Percentiles rank a stretch among this genome's conserved stretches.
Evolutionary conservation across 2,888 invertebrate genomes (phyloP).

Genomic region (Spialia ferax): DNA sequence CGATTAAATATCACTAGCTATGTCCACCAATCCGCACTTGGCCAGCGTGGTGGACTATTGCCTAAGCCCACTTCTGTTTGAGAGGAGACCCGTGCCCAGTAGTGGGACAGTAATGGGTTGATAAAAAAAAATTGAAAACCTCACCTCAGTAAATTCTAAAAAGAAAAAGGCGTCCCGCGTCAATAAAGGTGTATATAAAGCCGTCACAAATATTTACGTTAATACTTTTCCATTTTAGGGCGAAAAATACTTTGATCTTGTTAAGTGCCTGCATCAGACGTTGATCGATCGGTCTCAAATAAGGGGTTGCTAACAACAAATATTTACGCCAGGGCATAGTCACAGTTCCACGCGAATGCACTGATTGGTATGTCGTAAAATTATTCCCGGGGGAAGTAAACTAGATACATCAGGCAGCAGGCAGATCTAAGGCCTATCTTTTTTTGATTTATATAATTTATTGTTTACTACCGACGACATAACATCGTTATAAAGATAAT

Average conservation of each 20-base stretch:
- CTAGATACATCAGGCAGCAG: not conserved
- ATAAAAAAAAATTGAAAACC: too few relatives aligned
- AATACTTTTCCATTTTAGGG: too few relatives aligned
- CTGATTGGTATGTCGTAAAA: not conserved
- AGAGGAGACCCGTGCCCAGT: too few relatives aligned
- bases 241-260: not conserved
- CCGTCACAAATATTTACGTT: too few relatives aligned
- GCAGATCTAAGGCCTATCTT: not conserved
- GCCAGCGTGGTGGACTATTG: too few relatives aligned
- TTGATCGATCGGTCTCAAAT: not conserved
- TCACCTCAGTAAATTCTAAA: too few relatives aligned
- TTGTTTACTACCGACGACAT: not conserved
- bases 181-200: too few relatives aligned
- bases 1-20: too few relatives aligned
- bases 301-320: not conserved
- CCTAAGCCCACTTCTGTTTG: too few relatives aligned
- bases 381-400: not conserved
- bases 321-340: not conserved
- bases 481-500: not conserved
- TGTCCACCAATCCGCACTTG: too few relatives aligned
- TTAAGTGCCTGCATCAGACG: not conserved
- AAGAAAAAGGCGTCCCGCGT: too few relatives aligned
- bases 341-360: not conserved
- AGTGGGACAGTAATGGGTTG: too few relatives aligned
- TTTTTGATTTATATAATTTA: conserved; percentile 6